A percentile compares a stretch with the other conserved stretches of the same genome.
phyloP scores from a whole-genome alignment of 2,888 invertebrate species.

The Polietes domitor region DNA sequence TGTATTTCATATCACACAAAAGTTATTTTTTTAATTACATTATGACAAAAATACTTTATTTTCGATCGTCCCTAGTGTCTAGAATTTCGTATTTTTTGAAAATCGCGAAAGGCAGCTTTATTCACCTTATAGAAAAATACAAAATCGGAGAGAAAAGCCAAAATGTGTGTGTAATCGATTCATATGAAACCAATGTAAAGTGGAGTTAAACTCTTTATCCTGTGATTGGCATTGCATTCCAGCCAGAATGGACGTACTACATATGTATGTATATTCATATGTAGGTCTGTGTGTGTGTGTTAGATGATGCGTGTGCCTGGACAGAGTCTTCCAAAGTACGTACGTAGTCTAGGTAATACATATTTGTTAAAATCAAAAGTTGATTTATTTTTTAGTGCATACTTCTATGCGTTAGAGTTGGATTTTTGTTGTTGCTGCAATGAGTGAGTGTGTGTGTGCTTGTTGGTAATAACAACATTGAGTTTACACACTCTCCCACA shows the following conservation, averaged over 20 bases:
- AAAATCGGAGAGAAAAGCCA: too few species aligned
- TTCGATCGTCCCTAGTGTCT: too few species aligned
- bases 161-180: too few species aligned
- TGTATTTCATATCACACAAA: too few species aligned
- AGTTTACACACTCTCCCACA: too few species aligned
- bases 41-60: too few species aligned
- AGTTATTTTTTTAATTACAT: too few species aligned
- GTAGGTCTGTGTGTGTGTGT: not conserved
- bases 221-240: not conserved
- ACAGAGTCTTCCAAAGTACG: not conserved
- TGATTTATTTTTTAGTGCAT: constrained; percentile 68
- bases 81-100: too few species aligned
- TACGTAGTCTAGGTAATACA: constrained; percentile 54
- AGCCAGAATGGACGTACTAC: too few species aligned
- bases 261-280: not conserved
- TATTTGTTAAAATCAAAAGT: constrained; percentile 67
- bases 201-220: not conserved
- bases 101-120: too few species aligned
- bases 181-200: not conserved
- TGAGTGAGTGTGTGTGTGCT: constrained; percentile 21
- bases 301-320: not conserved
- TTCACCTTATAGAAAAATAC: too few species aligned
- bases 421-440: constrained; percentile 36
- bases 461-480: not conserved
- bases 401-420: constrained; percentile 58